A percentile compares a stretch with the other conserved stretches of the same genome.
These are phyloP conservation scores for Miniopterus natalensis DNA, from an alignment of 2,113 vertebrate species.

Conservation along the genomic window DNA sequence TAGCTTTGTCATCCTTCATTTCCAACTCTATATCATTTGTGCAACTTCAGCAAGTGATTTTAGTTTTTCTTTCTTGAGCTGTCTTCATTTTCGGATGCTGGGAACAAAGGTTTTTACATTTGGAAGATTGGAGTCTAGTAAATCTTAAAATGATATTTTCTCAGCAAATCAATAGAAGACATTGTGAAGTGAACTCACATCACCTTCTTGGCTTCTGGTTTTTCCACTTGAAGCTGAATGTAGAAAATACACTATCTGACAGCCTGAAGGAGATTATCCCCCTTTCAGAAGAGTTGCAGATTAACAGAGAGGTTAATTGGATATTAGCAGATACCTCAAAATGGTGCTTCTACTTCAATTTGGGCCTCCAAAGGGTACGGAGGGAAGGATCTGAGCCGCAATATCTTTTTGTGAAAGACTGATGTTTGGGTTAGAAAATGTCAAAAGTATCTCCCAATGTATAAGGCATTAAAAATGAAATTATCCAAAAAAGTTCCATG, in stretches of 20 bases:
- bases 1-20: neutral
- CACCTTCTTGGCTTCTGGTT: constrained; percentile 22
- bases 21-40: neutral
- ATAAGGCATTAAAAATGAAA: constrained; percentile 65
- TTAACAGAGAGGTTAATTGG: constrained; percentile 75
- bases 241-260: constrained; percentile 30
- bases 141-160: constrained; percentile 63
- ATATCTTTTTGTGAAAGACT: constrained; percentile 6
- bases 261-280: constrained; percentile 63
- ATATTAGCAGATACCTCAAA: constrained; percentile 69
- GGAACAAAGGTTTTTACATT: constrained; percentile 54
- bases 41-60: neutral
- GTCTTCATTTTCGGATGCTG: constrained; percentile 31
- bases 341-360: constrained; percentile 61
- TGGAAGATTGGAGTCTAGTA: neutral
- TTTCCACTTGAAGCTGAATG: constrained; percentile 34
- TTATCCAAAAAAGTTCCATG: constrained; percentile 44
- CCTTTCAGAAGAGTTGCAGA: constrained; percentile 73
- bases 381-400: neutral
- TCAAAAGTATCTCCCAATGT: neutral
- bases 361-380: constrained; percentile 70
- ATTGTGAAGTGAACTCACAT: constrained; percentile 56
- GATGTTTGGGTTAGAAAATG: constrained; percentile 38
- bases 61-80: neutral
- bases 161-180: constrained; percentile 68